Base-by-base conservation (phyloP, 2,888 invertebrate genomes). In the Bimastos eiseni region DNA sequence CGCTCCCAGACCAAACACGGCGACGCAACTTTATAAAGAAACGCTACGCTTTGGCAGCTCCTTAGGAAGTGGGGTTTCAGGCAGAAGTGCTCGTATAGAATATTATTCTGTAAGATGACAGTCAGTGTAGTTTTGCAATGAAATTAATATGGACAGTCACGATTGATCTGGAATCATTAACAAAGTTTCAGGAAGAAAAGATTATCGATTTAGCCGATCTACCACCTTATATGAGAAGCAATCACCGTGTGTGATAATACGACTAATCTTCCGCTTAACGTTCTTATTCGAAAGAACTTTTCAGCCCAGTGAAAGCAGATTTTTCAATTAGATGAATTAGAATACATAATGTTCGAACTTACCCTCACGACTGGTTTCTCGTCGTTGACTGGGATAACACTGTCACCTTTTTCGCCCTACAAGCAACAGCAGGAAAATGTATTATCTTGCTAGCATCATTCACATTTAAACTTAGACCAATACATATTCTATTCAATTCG, bases 351-450 rank as follows among this genome's bases (percentile, higher is more conserved):
- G n/a, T 30, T 70, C 70, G 0, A 30, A 15, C 83, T 55, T 70
- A 89, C 83, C n/a, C 33, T 36, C 24, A 86, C 86, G 36, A 86
- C n/a, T 34, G 86, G 86, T 34, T 86, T 86, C 37, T 86, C 86
- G 2, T 86, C 86, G 6, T 86, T 15, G 8, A 37, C 86, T 37
- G 86, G 86, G 21, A 36, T 5, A 0, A 15, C 34, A 15, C 17
- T 24, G 37, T 86, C 86, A 36, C 86, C 89, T 33, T 55, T 89
- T 36, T 70, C 89, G 30, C 83, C 83, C 89, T 70, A 55, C n/a
- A 55, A 44, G 4, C 19, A 55, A 34, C 0, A 89, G 83, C 33
- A 41, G 1, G 11, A 89, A 13, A 89, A 49, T 49, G 11, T 24
- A 49, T n/a, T n/a, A n/a, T 8, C n/a, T n/a, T n/a, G 0, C 17